Evolutionary conservation across 2,888 invertebrate species (phyloP), one percentile per base, ranked within the genome.

Genomic region (Caradrina clavipalpis): DNA sequence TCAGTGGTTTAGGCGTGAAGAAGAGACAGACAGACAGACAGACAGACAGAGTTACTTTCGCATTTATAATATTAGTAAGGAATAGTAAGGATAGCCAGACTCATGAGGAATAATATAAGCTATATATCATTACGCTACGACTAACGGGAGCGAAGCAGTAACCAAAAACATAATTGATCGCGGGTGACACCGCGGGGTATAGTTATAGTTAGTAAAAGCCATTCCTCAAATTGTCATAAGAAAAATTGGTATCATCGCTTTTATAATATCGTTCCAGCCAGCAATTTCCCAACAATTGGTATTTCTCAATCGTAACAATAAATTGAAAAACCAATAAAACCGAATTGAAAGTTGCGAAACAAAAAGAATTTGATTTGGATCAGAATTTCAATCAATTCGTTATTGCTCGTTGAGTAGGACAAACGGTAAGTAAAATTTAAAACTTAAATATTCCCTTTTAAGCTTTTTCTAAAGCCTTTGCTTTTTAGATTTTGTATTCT

Each of bases 271-370:
- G 21, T 63, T 73, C 26, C 45, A 31, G 65, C 47, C 72, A 59
- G 60, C 77, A 85, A 85, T 80, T 80, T 82, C 73, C 75, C 71
- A 78, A 77, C 78, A 77, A 83, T 86, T 86, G 69, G 66, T 81
- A 91, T 94, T 92, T 90, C 90, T 83, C 91, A 92, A 94, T 87
- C 85, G 80, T 74, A 70, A 55, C 76, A 66, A 83, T 82, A 79
- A 85, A 86, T 81, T 77, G 58, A 78, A 88, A 91, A 92, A 90
- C 83, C 88, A 90, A 94, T 93, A 94, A 93, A 89, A 86, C 73
- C 76, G 75, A 86, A 93, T 92, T 89, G 86, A 90, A 90, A 90
- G 88, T 95, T 94, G 88, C 87, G 91, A 91, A 95, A 94, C 89
- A 84, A 85, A 83, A 86, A 74, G 83, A 85, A 91, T 93, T 93